Base-by-base conservation (phyloP, 2,888 invertebrate species). In the Autographa gamma region DNA sequence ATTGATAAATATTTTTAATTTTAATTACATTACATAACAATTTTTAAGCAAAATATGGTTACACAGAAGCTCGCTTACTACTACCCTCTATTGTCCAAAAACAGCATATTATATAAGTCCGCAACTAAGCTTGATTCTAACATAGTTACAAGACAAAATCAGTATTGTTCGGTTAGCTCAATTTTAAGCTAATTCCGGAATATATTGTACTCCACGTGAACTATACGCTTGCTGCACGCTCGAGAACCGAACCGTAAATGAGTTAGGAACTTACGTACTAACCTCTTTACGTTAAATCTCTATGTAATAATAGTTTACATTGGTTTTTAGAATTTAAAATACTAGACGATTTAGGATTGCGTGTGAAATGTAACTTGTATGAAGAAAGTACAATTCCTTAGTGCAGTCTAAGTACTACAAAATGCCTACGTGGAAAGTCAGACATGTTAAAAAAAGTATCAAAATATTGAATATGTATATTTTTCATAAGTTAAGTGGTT, bases 171-270 rank as follows among this genome's bases (percentile, higher is more conserved):
- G 54, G 54, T 25, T 56, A 25, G 54, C 54, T 56, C 54, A 25
- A 56, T 56, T 56, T 56, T 25, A 25, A 56, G 54, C 54, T 56
- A 56, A 56, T 56, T 56, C 25, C 54, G 25, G 25, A 19, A 56
- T 19, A 25, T 56, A 25, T 25, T 19, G 18, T 25, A 25, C 18
- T 25, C 25, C 25, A 56, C 25, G 25, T 19, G 25, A 56, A 56
- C 25, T 56, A 56, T 25, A 56, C 54, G 19, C 54, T 56, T 56
- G 54, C 54, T 56, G 54, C 54, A 56, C 48, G 48, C 48, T n/a
- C n/a, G 48, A 48, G 48, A 13, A 25, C 25, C 54, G 25, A 19
- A 19, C 19, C 54, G 54, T 56, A 56, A 56, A 56, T 56, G 54
- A 56, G 54, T 56, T 56, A 56, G 19, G 54, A 56, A 56, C 54